Conservation (phyloP, 1,140 invertebrate species). For the Orchesella cincta region DNA sequence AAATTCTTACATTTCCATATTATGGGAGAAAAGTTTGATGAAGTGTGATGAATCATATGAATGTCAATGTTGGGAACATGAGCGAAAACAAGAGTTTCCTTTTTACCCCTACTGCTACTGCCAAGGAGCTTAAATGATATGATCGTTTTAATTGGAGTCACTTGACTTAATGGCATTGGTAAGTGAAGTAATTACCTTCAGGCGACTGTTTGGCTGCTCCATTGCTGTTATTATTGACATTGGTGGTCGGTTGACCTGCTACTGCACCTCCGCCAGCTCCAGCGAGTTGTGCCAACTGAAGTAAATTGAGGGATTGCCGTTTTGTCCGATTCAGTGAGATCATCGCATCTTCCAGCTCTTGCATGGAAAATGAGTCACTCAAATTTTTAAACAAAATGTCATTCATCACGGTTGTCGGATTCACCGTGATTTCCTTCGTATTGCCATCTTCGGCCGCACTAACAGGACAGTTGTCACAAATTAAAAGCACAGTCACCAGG, state of each 20-base stretch:
- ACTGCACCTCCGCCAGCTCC: neutral
- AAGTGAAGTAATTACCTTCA: too few relatives aligned
- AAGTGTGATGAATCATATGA: too few relatives aligned
- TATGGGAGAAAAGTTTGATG: too few relatives aligned
- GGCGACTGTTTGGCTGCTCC: neutral
- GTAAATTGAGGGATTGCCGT: constrained; percentile 18
- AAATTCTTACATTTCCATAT: too few relatives aligned
- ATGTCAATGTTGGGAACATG: too few relatives aligned
- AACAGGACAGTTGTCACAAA: too few relatives aligned
- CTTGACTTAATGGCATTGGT: too few relatives aligned
- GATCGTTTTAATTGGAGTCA: too few relatives aligned
- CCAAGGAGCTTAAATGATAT: too few relatives aligned
- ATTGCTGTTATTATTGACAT: neutral
- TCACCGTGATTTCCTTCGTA: neutral
- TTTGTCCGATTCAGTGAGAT: constrained; percentile 18
- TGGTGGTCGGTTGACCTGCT: neutral
- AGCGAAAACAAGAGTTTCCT: too few relatives aligned
- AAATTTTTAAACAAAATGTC: constrained; percentile 25
- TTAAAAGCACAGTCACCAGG: neutral
- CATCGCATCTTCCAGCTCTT: constrained; percentile 18
- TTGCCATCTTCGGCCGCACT: neutral
- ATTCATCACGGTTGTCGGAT: neutral
- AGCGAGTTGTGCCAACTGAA: constrained; percentile 1
- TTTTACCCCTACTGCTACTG: too few relatives aligned
- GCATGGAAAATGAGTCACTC: neutral